Evolutionary conservation across 2,113 vertebrate genomes (phyloP).

Genomic region (Pseudorectes ferrugineus): DNA sequence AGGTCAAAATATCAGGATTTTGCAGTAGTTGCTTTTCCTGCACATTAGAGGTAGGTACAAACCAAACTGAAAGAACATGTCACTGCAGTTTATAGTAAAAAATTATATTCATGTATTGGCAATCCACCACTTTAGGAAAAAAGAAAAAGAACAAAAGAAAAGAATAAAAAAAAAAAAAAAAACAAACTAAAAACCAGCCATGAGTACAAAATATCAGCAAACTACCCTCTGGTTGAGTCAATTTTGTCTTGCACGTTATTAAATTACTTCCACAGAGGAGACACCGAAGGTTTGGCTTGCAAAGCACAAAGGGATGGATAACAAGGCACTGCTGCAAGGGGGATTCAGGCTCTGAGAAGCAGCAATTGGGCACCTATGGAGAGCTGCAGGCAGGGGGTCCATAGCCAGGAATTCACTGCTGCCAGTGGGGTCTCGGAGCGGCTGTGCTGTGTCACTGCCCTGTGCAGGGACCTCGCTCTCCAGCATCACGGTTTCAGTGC

Average conservation of each 20-base stretch:
- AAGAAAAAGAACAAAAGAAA: not conserved
- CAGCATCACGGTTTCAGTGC: not conserved
- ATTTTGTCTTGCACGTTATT: not conserved
- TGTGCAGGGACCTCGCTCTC: not conserved
- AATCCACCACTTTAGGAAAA: not conserved
- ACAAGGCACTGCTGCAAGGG: not conserved
- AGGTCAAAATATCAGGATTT: not conserved
- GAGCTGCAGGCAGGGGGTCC: not conserved
- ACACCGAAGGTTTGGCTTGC: not conserved
- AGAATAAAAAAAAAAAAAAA: not conserved
- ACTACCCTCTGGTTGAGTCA: not conserved
- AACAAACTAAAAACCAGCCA: not conserved
- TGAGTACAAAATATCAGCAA: not conserved
- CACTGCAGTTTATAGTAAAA: not conserved
- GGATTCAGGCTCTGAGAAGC: not conserved
- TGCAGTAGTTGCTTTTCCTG: not conserved
- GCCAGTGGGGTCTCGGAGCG: fast-evolving
- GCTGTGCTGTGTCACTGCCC: not conserved
- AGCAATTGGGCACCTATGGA: fast-evolving
- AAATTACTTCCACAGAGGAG: not conserved
- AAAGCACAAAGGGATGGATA: fast-evolving
- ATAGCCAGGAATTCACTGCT: not conserved
- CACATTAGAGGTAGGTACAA: not conserved
- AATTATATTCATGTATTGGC: not conserved
- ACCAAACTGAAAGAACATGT: not conserved